phyloP scores from a whole-genome alignment of 2,113 vertebrate species.

The Amphiprion percula region DNA sequence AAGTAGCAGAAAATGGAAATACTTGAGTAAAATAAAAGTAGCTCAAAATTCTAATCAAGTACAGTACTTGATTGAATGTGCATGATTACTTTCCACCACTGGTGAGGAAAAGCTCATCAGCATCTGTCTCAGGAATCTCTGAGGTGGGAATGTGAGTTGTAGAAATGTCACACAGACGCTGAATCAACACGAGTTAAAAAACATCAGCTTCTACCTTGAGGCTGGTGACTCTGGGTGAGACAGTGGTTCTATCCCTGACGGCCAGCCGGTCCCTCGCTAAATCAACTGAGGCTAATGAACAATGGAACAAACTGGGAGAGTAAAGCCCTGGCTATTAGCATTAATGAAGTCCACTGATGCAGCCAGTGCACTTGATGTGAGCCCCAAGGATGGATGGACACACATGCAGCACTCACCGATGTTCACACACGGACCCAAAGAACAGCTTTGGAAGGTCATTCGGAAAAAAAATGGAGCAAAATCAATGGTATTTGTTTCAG shows the following conservation, averaged over 20 bases:
- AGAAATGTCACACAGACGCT: background rate
- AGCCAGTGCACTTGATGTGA: constrained; percentile 52
- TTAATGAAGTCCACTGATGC: constrained; percentile 73
- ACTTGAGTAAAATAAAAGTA: too few relatives aligned
- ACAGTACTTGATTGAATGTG: too few relatives aligned
- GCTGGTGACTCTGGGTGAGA: constrained; percentile 31
- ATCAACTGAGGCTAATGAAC: constrained; percentile 68
- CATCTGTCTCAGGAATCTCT: too few relatives aligned
- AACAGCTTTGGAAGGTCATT: constrained; percentile 18
- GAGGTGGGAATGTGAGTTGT: background rate
- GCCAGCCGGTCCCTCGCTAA: constrained; percentile 34
- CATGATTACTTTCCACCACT: too few relatives aligned
- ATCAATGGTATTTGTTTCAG: background rate
- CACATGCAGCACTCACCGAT: constrained; percentile 32
- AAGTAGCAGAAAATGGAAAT: too few relatives aligned
- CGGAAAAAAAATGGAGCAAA: constrained; percentile 3
- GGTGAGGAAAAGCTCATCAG: too few relatives aligned
- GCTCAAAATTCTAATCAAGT: too few relatives aligned
- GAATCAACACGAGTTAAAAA: background rate
- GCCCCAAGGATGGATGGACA: constrained; percentile 54
- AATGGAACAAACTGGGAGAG: constrained; percentile 62
- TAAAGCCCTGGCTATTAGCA: constrained; percentile 56
- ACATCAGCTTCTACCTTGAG: background rate
- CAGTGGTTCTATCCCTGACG: background rate
- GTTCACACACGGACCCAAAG: constrained; percentile 6